Evolutionary conservation across 2,113 vertebrate species (phyloP).

Genomic region (Burhinus oedicnemus): DNA sequence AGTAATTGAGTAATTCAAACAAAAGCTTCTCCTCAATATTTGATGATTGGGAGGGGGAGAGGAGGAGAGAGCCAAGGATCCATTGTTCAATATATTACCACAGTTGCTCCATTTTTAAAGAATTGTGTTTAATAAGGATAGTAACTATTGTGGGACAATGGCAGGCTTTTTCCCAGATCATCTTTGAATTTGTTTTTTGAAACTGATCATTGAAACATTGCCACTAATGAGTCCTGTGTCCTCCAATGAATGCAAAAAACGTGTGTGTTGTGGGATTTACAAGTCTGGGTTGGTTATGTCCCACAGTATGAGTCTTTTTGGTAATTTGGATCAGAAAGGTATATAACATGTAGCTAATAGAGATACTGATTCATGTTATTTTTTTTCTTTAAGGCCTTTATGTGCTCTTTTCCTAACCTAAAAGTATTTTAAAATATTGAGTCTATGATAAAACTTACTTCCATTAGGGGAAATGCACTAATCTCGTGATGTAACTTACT

Average conservation of each 20-base stretch:
- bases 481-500: neutral
- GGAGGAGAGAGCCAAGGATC: neutral
- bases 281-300: neutral
- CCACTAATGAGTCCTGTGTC: neutral
- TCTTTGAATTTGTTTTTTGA: neutral
- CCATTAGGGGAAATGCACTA: neutral
- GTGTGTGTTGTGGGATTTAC: neutral
- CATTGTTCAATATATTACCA: neutral
- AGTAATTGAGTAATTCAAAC: slow-evolving; percentile 10
- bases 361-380: neutral
- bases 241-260: neutral
- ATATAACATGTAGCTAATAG: neutral
- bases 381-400: neutral
- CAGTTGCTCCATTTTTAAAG: neutral
- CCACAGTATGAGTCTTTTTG: neutral
- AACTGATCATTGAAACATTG: neutral
- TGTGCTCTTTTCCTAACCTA: neutral
- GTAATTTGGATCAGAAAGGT: neutral
- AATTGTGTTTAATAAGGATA: neutral
- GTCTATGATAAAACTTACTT: neutral
- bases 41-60: neutral
- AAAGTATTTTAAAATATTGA: neutral
- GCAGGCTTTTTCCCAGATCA: neutral
- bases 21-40: neutral
- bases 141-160: neutral